phyloP scores from a whole-genome alignment of 2,797 vertebrate species.

The Dendrocincla fuliginosa region DNA sequence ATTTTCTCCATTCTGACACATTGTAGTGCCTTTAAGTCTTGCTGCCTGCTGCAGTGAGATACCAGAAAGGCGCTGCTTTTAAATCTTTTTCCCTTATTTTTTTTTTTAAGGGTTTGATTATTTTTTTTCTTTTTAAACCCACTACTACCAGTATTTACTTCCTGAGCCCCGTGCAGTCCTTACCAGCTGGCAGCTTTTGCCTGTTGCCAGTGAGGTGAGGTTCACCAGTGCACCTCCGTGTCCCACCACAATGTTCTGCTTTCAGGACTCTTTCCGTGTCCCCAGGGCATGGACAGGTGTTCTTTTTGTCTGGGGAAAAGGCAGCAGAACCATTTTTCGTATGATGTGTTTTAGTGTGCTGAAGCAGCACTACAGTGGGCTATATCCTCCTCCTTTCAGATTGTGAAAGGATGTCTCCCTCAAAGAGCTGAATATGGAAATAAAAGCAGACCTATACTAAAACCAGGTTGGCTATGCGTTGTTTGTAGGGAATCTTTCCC shows the following conservation, averaged over 20 bases:
- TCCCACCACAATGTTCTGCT: conserved; percentile 37
- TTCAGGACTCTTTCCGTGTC: conserved; percentile 67
- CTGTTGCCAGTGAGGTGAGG: background rate
- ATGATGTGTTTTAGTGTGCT: conserved; percentile 80
- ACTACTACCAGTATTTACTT: conserved; percentile 57
- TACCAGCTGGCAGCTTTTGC: background rate
- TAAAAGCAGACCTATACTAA: conserved; percentile 79
- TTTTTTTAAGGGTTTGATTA: conserved; percentile 33
- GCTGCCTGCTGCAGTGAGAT: conserved; percentile 67
- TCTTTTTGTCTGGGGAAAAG: conserved; percentile 24
- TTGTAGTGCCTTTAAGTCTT: conserved; percentile 85
- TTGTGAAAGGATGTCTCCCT: conserved; percentile 75
- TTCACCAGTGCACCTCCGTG: conserved; percentile 6
- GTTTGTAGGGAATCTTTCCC: conserved; percentile 45
- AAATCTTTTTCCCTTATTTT: conserved; percentile 36
- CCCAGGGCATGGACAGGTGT: conserved; percentile 24
- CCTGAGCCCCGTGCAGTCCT: background rate
- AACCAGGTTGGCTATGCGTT: conserved; percentile 29
- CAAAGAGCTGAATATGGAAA: conserved; percentile 74
- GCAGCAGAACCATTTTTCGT: conserved; percentile 50
- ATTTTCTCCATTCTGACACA: conserved; percentile 74
- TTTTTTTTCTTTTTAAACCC: conserved; percentile 33
- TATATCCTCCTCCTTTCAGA: conserved; percentile 93
- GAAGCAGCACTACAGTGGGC: conserved; percentile 86
- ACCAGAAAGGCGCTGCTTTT: conserved; percentile 73